phyloP scores from a whole-genome alignment of 2,113 vertebrate species.

The Fukomys damarensis region DNA sequence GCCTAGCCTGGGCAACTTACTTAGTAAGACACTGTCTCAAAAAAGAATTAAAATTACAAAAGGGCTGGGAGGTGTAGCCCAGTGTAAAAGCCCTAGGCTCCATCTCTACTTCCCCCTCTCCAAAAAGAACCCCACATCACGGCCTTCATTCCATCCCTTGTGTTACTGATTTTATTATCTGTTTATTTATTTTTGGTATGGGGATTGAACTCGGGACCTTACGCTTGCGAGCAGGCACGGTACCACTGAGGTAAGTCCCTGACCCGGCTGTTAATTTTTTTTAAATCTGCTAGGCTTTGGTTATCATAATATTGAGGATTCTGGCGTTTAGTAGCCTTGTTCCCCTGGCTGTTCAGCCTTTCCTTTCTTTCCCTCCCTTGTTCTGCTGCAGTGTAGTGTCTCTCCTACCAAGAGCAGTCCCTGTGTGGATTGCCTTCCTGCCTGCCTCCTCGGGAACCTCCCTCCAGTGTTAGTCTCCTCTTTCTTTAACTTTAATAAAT shows the following conservation, averaged over 20 bases:
- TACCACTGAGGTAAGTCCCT: too few species aligned
- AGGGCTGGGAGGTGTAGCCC: background rate
- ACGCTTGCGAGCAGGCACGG: too few species aligned
- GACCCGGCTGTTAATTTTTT: background rate
- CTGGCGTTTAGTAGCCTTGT: background rate
- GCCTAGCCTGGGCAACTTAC: background rate
- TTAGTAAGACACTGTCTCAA: background rate
- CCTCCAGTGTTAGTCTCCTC: background rate
- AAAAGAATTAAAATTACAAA: background rate
- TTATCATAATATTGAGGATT: background rate
- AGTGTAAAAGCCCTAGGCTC: background rate
- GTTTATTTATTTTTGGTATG: too few species aligned
- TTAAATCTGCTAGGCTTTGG: background rate
- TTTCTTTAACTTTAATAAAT: constrained; percentile 6
- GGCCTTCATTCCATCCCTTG: background rate
- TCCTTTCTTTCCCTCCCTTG: background rate
- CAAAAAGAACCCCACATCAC: background rate
- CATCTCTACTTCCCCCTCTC: background rate
- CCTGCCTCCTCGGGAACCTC: background rate
- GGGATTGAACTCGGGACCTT: too few species aligned
- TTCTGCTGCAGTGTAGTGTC: background rate
- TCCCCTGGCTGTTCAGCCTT: background rate
- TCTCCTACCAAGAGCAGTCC: background rate
- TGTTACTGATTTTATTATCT: too few species aligned
- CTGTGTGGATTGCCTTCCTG: background rate